Base-by-base conservation (phyloP, 2,888 invertebrate species). In the Campoplex capitator region DNA sequence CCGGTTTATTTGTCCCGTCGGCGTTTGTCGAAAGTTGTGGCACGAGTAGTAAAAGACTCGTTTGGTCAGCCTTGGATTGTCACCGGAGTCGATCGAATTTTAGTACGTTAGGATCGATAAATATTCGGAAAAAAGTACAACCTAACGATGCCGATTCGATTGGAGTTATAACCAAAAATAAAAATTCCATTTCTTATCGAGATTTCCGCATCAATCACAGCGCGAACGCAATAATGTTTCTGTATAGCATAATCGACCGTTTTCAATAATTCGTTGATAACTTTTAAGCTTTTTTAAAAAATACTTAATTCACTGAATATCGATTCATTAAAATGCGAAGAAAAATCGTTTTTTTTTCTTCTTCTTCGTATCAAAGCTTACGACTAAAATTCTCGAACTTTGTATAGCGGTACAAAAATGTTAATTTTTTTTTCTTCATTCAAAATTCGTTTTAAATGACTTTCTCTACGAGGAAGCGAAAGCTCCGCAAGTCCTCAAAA, bases 1-100 rank as follows among this genome's bases (percentile, higher is more conserved):
- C 28, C 13, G n/a, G 23, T 23, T 75, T 11, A 4, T 28, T 48
- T 45, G 8, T 9, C 11, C 28, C 48, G 28, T 48, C 7, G 4
- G 18, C 58, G 32, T 45, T 75, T 7, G 16, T 45, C 18, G 35
- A 56, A 18, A 48, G 23, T 2, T 13, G 54, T 16, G n/a, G 9
- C 32, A n/a, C 85, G 85, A 91, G 91, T 91, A 90, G 91, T 90
- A 90, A 89, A 82, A 74, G 80, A 45, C 88, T 83, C 82, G 86
- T 90, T 80, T 32, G 83, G 89, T 91, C 91, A 91, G 90, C 88
- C 91, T 88, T 84, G 88, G n/a, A 77, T 62, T 62, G 16, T 23
- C 28, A 54, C 38, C 18, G 28, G 3, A 32, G 13, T 45, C 28
- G 42, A 28, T n/a, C 45, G 58, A 35, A 35, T n/a, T 35, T 16